Conservation (phyloP, 2,888 invertebrate genomes). For the Prosopocoilus inquinatus region DNA sequence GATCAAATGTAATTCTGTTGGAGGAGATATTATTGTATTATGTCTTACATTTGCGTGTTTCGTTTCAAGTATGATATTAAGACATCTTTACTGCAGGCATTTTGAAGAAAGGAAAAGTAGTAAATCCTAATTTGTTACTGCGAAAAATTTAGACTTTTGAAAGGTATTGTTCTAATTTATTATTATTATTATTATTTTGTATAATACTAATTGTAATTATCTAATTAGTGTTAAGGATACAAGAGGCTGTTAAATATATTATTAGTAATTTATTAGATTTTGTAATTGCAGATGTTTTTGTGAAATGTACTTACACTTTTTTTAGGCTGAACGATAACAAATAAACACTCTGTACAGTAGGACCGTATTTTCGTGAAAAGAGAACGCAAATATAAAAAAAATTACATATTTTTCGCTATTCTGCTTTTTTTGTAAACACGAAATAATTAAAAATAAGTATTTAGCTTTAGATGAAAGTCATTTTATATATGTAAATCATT, state of each 20-base stretch:
- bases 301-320: slow-evolving; percentile 45
- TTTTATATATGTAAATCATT: no score
- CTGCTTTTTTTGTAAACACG: not conserved
- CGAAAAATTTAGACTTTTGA: slow-evolving; percentile 2
- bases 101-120: slow-evolving; percentile 5
- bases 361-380: slow-evolving; percentile 13
- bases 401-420: not conserved
- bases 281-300: slow-evolving; percentile 42
- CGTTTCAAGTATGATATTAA: no score
- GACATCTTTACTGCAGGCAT: slow-evolving; percentile 6
- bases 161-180: slow-evolving; percentile 44
- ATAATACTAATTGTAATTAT: slow-evolving; percentile 42
- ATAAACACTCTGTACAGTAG: slow-evolving; percentile 15
- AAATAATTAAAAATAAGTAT: not conserved
- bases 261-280: slow-evolving; percentile 48
- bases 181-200: slow-evolving; percentile 46
- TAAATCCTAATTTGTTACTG: slow-evolving; percentile 1
- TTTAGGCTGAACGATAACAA: slow-evolving; percentile 14
- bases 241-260: slow-evolving; percentile 48
- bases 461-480: no score
- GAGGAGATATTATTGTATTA: no score
- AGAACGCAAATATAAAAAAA: not conserved
- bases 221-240: slow-evolving; percentile 42
- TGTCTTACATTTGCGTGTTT: no score
- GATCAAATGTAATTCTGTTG: no score